phyloP scores from a whole-genome alignment of 2,797 vertebrate genomes.

The Chaetophractus vellerosus region DNA sequence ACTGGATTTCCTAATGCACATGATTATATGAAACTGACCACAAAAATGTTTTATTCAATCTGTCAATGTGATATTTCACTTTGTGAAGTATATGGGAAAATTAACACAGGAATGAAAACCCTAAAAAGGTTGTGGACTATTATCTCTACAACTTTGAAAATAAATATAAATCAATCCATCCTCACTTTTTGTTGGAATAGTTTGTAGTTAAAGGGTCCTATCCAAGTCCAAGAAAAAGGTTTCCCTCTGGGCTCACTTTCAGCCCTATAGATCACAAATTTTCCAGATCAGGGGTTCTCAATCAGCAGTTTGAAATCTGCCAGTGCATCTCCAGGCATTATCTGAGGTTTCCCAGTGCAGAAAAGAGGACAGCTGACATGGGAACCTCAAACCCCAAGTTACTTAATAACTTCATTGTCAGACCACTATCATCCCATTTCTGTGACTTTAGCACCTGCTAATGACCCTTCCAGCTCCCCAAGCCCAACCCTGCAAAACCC shows the following conservation, averaged over 20 bases:
- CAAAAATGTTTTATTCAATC: slow-evolving; percentile 51
- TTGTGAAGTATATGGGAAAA: slow-evolving; percentile 57
- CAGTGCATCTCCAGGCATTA: not conserved
- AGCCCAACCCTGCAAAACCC: slow-evolving; percentile 50
- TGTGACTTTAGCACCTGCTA: slow-evolving; percentile 59
- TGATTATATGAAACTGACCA: not conserved
- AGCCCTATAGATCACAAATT: not conserved
- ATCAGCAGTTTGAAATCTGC: slow-evolving; percentile 8
- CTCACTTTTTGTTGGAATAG: slow-evolving; percentile 12
- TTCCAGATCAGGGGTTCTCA: not conserved
- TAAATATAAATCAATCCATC: not conserved
- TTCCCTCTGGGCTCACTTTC: slow-evolving; percentile 40
- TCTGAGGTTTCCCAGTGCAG: not conserved
- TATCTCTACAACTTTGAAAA: not conserved
- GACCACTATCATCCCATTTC: not conserved
- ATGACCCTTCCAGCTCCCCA: not conserved
- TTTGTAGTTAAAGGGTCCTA: not conserved
- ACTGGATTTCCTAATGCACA: not conserved
- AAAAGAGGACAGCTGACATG: not conserved
- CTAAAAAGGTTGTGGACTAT: not conserved
- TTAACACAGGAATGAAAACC: slow-evolving; percentile 16
- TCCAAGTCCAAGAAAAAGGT: not conserved
- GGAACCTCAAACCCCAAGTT: not conserved
- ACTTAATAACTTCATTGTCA: not conserved
- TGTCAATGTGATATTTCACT: slow-evolving; percentile 15